phyloP scores from a whole-genome alignment of 1,140 invertebrate species.

The Drosophila repletoides region DNA sequence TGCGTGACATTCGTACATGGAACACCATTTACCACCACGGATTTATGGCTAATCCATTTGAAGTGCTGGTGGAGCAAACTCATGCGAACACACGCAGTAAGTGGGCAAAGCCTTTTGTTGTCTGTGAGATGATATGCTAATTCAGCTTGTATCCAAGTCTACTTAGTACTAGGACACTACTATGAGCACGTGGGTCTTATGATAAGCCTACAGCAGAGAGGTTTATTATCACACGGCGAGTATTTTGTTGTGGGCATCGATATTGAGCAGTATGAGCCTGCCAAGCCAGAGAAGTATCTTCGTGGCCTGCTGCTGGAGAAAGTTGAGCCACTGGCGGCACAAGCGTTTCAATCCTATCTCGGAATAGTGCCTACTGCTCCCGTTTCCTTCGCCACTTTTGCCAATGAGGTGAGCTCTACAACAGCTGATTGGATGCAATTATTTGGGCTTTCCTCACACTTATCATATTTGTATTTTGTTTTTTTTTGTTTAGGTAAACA shows the following conservation, averaged over 20 bases:
- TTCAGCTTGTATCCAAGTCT: slow-evolving; percentile 86
- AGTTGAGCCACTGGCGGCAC: slow-evolving; percentile 74
- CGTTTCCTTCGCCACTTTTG: slow-evolving; percentile 89
- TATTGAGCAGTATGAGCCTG: slow-evolving; percentile 91
- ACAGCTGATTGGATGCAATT: slow-evolving; percentile 36
- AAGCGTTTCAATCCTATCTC: slow-evolving; percentile 88
- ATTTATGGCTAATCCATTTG: slow-evolving; percentile 90
- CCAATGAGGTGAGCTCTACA: slow-evolving; percentile 82
- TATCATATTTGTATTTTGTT: slow-evolving; percentile 17
- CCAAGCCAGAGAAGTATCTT: slow-evolving; percentile 89
- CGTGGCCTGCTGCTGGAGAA: slow-evolving; percentile 87
- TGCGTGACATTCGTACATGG: slow-evolving; percentile 87
- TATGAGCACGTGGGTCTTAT: slow-evolving; percentile 93
- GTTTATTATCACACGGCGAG: slow-evolving; percentile 91
- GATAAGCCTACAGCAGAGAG: slow-evolving; percentile 90
- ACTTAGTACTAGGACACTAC: slow-evolving; percentile 94
- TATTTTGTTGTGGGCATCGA: slow-evolving; percentile 86
- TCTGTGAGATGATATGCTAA: neutral
- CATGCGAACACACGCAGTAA: slow-evolving; percentile 91
- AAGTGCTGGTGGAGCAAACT: slow-evolving; percentile 89
- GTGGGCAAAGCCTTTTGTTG: slow-evolving; percentile 66
- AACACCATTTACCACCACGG: slow-evolving; percentile 90
- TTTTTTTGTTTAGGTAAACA: slow-evolving; percentile 85
- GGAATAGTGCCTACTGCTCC: slow-evolving; percentile 89
- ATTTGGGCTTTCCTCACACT: slow-evolving; percentile 12